Evolutionary conservation across 2,797 vertebrate species (phyloP), one percentile per base, ranked within the genome.

Genomic region (Sebastes kiyomatsui): DNA sequence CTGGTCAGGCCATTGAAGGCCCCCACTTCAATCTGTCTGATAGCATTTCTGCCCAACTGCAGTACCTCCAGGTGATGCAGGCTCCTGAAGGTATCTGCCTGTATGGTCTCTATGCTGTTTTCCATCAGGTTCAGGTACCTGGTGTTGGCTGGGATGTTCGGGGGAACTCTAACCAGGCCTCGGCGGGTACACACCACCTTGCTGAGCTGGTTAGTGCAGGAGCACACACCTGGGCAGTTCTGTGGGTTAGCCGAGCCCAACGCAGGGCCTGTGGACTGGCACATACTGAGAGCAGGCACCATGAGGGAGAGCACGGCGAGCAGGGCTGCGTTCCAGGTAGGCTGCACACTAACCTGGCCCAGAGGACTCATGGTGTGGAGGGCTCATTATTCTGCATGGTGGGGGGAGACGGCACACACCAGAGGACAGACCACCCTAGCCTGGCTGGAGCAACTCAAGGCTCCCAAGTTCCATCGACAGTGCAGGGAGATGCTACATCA

Each of bases 301-400:
- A 97, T 96, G 95, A 99, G 96, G 96, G 96, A 97, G 96, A 97
- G 95, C 92, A 97, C 93, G 93, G 97, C 96, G 93, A 97, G 95
- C 95, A 98, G 96, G 96, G 96, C 95, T 94, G 97, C 94, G 90
- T 97, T 97, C 97, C 98, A 97, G 96, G 97, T 96, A 96, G 96
- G 97, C 96, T 97, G 97, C 97, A 97, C 97, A 97, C 97, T 97
- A 96, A 97, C 98, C 97, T 97, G 97, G 97, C 97, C 96, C 97
- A 97, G 96, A 97, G 98, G 97, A 98, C 97, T 99, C 98, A 99
- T 99, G 97, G 94, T 99, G 98, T 97, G 97, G 96, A 97, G 97
- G 97, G 97, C 96, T 97, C 98, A 99, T 99, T 97, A 96, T 98
- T 97, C 96, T 96, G 96, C 97, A 98, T 97, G 95, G 95, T 96